Conservation (phyloP, 2,113 vertebrate species). For the Corynorhinus townsendii region DNA sequence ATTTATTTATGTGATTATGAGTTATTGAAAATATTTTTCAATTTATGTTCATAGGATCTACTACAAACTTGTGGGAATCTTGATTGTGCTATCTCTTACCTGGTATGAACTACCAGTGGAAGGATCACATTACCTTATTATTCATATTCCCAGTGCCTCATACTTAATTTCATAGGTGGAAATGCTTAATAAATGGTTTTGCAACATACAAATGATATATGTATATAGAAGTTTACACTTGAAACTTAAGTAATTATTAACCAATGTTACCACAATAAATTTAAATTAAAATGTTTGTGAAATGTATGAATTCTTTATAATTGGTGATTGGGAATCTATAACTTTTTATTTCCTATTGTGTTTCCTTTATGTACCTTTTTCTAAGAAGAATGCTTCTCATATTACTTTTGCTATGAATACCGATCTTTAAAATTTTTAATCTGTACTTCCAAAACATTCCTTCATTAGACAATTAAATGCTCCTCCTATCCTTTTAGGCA, state of each 20-base stretch:
- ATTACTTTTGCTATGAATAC: neutral
- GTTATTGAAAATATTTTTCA: neutral
- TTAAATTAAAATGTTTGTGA: neutral
- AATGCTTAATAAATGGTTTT: neutral
- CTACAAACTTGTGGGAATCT: neutral
- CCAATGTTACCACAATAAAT: neutral
- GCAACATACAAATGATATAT: neutral
- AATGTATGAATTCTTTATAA: neutral
- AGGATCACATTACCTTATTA: neutral
- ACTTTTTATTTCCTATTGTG: neutral
- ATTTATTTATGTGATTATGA: neutral
- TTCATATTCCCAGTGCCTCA: neutral
- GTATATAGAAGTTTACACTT: neutral
- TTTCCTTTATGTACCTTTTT: neutral
- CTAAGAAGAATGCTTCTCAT: neutral
- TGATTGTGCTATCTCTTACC: neutral
- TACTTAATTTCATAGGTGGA: neutral
- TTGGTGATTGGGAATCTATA: neutral
- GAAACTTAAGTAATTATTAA: neutral
- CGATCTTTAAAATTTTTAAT: neutral
- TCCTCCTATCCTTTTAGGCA: neutral
- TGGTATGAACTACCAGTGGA: neutral
- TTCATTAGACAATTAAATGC: neutral
- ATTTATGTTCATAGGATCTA: neutral
- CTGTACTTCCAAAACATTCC: neutral